Evolutionary conservation across 2,113 vertebrate species (phyloP).

Genomic region (Phyllopteryx taeniolatus): DNA sequence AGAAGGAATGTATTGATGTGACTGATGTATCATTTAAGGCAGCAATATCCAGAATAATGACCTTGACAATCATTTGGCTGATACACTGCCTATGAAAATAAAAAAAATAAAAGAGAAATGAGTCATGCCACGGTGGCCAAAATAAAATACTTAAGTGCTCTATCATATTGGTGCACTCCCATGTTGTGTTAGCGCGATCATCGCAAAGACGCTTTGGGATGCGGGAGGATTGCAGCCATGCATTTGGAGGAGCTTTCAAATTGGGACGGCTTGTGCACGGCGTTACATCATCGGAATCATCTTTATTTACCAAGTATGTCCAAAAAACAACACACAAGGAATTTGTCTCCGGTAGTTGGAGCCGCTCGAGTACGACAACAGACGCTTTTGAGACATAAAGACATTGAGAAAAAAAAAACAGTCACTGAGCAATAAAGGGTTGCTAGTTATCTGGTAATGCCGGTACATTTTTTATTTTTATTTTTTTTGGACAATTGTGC

Average conservation of each 20-base stretch:
- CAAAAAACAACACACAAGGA: too few species aligned
- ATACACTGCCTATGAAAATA: neutral
- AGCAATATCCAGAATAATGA: neutral
- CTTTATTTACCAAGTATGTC: too few species aligned
- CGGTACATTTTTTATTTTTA: too few species aligned
- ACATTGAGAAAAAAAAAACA: too few species aligned
- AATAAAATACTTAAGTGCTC: neutral
- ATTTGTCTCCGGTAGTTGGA: too few species aligned
- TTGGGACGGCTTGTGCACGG: too few species aligned
- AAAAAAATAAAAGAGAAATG: neutral
- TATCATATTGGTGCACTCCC: neutral
- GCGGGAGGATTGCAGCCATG: neutral
- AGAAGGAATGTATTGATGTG: constrained; percentile 12
- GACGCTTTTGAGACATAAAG: too few species aligned
- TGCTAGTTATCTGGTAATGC: too few species aligned
- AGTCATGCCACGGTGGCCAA: neutral
- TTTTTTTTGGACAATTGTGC: too few species aligned
- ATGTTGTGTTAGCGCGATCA: neutral
- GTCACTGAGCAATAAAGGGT: too few species aligned
- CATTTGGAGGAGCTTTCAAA: neutral
- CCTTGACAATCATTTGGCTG: neutral
- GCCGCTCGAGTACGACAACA: too few species aligned
- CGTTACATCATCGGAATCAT: too few species aligned
- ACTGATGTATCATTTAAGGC: neutral
- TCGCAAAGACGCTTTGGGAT: neutral